Conservation (phyloP, 2,888 invertebrate species). For the Malthinus seriepunctatus region DNA sequence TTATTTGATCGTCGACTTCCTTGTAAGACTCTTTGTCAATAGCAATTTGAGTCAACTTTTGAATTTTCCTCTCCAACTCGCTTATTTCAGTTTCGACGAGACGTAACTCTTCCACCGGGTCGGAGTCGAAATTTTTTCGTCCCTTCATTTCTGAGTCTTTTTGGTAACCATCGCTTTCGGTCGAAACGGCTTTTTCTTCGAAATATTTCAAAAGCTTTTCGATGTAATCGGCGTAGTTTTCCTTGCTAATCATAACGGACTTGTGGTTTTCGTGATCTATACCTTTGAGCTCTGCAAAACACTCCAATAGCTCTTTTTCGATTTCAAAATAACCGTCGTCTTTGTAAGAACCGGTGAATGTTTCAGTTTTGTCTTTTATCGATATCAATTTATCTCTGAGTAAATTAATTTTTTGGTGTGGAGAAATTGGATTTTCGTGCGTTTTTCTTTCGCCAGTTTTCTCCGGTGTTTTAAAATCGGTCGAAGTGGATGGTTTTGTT, state of each 20-base stretch:
- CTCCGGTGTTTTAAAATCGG: background rate
- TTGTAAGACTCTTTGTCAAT: background rate
- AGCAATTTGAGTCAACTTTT: background rate
- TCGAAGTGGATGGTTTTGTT: background rate
- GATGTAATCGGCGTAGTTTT: constrained; percentile 25
- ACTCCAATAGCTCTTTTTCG: constrained; percentile 18
- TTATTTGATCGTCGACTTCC: background rate
- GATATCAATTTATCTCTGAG: constrained; percentile 20
- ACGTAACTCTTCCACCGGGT: background rate
- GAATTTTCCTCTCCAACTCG: background rate
- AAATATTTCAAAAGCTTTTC: constrained; percentile 25
- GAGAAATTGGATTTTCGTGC: constrained; percentile 2
- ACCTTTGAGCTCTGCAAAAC: constrained; percentile 12
- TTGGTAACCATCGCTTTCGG: background rate
- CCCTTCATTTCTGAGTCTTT: background rate
- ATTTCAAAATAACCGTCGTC: constrained; percentile 22
- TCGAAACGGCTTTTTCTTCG: constrained; percentile 19
- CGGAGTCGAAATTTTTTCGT: background rate
- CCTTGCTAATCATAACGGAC: constrained; percentile 16
- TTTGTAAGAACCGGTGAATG: constrained; percentile 23
- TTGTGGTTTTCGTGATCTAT: constrained; percentile 17
- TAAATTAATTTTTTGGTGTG: constrained; percentile 25
- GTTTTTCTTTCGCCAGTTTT: background rate
- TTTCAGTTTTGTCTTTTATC: constrained; percentile 25
- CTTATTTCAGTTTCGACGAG: background rate